A percentile compares a stretch with the other conserved stretches of the same genome.
Conservation (phyloP, 2,113 vertebrate species). For the Lipophrys pholis region DNA sequence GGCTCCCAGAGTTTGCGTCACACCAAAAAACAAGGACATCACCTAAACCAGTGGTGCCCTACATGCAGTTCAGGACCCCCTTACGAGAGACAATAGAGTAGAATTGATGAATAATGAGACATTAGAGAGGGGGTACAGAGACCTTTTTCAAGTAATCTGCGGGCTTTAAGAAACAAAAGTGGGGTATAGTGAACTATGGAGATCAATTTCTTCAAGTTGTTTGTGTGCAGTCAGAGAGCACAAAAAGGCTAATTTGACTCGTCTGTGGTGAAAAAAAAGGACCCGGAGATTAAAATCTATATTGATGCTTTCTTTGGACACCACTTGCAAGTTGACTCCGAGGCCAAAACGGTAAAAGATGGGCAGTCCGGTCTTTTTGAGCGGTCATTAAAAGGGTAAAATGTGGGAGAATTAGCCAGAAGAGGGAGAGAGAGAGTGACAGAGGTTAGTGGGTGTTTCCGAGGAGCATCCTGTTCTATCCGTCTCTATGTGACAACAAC, state of each 20-base stretch:
- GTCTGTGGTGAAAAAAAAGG: not conserved
- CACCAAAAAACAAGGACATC: not conserved
- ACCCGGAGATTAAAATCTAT: not conserved
- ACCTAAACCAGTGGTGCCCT: too few species aligned
- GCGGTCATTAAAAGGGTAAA: slow-evolving; percentile 15
- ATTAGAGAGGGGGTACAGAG: too few species aligned
- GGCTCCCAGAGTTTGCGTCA: slow-evolving; percentile 2
- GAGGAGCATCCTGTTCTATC: slow-evolving; percentile 49
- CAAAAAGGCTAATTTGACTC: too few species aligned
- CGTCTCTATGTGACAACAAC: slow-evolving; percentile 66
- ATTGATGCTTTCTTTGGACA: slow-evolving; percentile 19
- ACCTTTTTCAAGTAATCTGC: too few species aligned
- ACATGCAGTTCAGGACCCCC: too few species aligned
- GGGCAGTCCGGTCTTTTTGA: slow-evolving; percentile 13
- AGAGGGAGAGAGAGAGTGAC: slow-evolving; percentile 32
- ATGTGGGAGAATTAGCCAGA: slow-evolving; percentile 28
- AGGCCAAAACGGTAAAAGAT: slow-evolving; percentile 12
- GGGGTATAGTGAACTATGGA: too few species aligned
- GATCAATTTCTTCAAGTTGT: not conserved
- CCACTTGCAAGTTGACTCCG: slow-evolving; percentile 44
- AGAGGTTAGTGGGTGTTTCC: slow-evolving; percentile 59
- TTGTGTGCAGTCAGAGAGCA: too few species aligned
- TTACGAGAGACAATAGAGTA: too few species aligned
- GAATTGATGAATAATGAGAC: too few species aligned
- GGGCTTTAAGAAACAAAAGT: too few species aligned